A percentile compares a stretch with the other conserved stretches of the same genome.
Evolutionary conservation across 2,113 vertebrate genomes (phyloP).

Genomic region (Sorex araneus): DNA sequence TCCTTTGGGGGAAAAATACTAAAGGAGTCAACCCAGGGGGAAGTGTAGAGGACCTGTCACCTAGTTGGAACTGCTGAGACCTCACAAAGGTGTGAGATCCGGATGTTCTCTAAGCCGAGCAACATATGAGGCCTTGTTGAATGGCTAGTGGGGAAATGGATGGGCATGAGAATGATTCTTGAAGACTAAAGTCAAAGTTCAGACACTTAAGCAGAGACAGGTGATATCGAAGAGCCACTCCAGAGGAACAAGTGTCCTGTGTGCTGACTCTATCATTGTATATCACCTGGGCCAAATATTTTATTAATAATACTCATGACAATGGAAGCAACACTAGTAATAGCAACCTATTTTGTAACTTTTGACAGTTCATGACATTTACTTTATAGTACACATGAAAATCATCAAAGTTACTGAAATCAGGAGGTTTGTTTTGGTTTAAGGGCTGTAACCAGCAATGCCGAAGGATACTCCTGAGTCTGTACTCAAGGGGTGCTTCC

Average conservation of each 20-base stretch:
- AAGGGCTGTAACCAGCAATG: too few species aligned
- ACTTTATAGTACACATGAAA: not conserved
- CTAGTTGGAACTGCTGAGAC: not conserved
- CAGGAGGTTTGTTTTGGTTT: not conserved
- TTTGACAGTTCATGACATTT: not conserved
- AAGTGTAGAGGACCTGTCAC: not conserved
- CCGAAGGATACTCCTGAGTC: too few species aligned
- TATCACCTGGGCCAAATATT: not conserved
- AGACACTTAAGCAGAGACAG: not conserved
- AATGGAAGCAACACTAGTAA: not conserved
- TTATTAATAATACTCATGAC: not conserved
- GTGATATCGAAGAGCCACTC: not conserved
- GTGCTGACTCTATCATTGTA: not conserved
- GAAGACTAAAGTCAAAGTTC: not conserved
- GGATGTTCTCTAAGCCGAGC: not conserved
- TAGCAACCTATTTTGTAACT: not conserved
- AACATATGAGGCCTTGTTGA: not conserved
- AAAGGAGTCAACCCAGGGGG: not conserved
- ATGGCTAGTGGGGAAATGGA: not conserved
- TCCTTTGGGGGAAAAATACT: not conserved
- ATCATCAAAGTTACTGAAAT: constrained; percentile 28
- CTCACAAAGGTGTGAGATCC: not conserved
- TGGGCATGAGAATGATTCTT: not conserved
- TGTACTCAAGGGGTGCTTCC: too few species aligned
- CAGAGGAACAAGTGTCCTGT: not conserved